These are phyloP conservation scores for Lepidotrigona ventralis DNA, from an alignment of 1,140 invertebrate genomes.

Conservation along the genomic window DNA sequence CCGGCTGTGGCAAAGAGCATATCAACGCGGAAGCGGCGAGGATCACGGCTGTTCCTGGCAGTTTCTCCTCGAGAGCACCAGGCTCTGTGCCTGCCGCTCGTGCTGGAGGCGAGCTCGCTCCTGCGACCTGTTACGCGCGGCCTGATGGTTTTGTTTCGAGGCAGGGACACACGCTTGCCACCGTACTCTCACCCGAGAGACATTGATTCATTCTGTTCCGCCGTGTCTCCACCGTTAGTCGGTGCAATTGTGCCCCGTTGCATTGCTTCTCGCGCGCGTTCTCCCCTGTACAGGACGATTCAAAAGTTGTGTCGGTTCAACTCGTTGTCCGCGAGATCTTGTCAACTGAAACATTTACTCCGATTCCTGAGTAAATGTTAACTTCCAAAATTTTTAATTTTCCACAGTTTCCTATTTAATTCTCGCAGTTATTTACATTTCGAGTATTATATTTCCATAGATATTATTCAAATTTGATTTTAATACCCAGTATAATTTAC, in stretches of 20 bases:
- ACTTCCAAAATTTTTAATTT: too few relatives aligned
- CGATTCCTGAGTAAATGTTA: too few relatives aligned
- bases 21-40: constrained; percentile 65
- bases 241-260: constrained; percentile 36
- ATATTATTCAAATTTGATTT: too few relatives aligned
- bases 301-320: not conserved
- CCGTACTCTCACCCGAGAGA: constrained; percentile 50
- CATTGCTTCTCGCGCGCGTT: constrained; percentile 6
- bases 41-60: constrained; percentile 58
- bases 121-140: constrained; percentile 52
- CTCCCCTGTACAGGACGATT: constrained; percentile 17
- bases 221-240: constrained; percentile 58
- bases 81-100: not conserved
- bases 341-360: too few relatives aligned
- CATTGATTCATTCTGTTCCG: constrained; percentile 74
- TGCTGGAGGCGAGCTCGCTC: constrained; percentile 33
- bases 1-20: constrained; percentile 48
- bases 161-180: constrained; percentile 54
- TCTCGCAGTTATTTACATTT: too few relatives aligned
- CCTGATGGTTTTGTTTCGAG: constrained; percentile 58
- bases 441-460: too few relatives aligned
- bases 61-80: constrained; percentile 51
- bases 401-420: too few relatives aligned
- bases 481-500: too few relatives aligned
- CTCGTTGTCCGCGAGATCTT: not conserved